phyloP scores from a whole-genome alignment of 1,140 invertebrate species.

The Pogonomyrmex barbatus region DNA sequence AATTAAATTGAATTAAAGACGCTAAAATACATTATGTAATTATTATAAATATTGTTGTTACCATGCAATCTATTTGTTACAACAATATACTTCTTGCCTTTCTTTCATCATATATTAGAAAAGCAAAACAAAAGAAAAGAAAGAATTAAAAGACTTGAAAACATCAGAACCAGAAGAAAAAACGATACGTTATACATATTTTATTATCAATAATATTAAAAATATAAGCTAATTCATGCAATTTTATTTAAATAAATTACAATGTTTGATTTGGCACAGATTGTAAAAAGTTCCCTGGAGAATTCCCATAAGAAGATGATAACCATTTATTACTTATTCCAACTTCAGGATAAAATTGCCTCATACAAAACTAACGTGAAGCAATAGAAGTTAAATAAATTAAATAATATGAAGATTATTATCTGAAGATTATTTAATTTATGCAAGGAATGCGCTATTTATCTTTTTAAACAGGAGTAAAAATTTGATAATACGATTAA shows the following conservation, averaged over 20 bases:
- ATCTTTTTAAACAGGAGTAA: too few species aligned
- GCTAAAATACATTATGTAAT: not conserved
- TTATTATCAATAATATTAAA: not conserved
- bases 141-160: not conserved
- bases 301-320: not conserved
- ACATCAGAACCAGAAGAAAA: not conserved
- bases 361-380: not conserved
- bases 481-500: too few species aligned
- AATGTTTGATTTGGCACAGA: slow-evolving; percentile 14
- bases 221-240: slow-evolving; percentile 1
- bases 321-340: not conserved
- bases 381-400: not conserved
- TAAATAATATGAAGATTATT: not conserved
- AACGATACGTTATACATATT: not conserved
- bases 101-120: slow-evolving; percentile 4
- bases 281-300: not conserved
- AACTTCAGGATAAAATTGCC: not conserved
- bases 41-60: slow-evolving; percentile 36
- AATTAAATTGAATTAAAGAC: slow-evolving; percentile 29
- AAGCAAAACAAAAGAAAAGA: not conserved
- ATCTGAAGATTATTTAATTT: too few species aligned
- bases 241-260: slow-evolving; percentile 19
- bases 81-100: not conserved
- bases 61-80: not conserved
- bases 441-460: too few species aligned